Evolutionary conservation across 1,140 invertebrate species (phyloP), one percentile per base, ranked within the genome.

Genomic region (Holotrichia oblita): DNA sequence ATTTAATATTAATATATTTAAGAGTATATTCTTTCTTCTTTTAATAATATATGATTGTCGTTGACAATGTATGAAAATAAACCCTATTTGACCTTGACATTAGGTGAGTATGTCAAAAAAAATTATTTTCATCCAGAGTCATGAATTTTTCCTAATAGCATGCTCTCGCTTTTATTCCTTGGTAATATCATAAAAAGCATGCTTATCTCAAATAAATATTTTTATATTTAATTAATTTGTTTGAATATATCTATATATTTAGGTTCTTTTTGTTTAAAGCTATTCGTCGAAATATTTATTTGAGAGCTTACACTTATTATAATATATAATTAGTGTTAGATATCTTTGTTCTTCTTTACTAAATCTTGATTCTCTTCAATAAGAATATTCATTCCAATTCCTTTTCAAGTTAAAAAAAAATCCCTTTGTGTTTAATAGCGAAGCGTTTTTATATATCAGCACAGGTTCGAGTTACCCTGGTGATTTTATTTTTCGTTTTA

Each of bases 21-120:
- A 27, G 61, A 10, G 14, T 27, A 22, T 69, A 69, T 69, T 69
- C 61, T 69, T 78, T 64, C 41, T 22, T 74, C 27, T 73, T 40
- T 48, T 40, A 9, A 74, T 74, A 81, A 69, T 74, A 81, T 81
- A 85, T 85, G 85, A 85, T 85, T 85, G 85, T 85, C 85, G 73
- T 59, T 83, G 84, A 85, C 85, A 83, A 78, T 81, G 83, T 84
- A 85, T 84, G 81, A 84, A 72, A 78, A 64, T 69, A 69, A 69
- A 69, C 24, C 6, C 24, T 12, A 8, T 64, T 7, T 3, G 22
- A 20, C 22, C 17, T 9, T 27, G 17, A 3, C 17, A 64, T n/a
- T n/a, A 48, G n/a, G n/a, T n/a, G n/a, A n/a, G n/a, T n/a, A n/a
- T n/a, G n/a, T n/a, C n/a, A n/a, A n/a, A n/a, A n/a, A 74, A 42